Percentiles rank a stretch among this genome's conserved stretches.
phyloP scores from a whole-genome alignment of 2,888 invertebrate species.

The Parnassius apollo region DNA sequence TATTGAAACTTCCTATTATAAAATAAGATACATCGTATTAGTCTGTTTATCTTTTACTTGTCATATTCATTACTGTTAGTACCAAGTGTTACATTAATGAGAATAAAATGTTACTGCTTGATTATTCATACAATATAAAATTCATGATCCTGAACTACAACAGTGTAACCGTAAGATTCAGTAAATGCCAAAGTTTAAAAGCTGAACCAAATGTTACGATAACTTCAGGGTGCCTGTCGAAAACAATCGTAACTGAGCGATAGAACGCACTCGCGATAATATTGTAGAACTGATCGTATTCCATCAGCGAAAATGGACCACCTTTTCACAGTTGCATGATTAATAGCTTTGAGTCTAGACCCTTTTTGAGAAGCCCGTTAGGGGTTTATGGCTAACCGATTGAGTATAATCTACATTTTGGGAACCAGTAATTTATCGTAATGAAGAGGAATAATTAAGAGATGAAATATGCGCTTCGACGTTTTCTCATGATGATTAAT shows the following conservation, averaged over 20 bases:
- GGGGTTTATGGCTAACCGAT: slow-evolving; percentile 18
- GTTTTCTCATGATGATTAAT: slow-evolving; percentile 8
- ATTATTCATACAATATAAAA: too few relatives aligned
- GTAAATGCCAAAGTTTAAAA: not conserved
- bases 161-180: too few relatives aligned
- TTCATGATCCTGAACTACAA: too few relatives aligned
- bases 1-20: too few relatives aligned
- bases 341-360: slow-evolving; percentile 18
- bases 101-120: too few relatives aligned
- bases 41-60: too few relatives aligned
- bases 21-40: too few relatives aligned
- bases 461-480: slow-evolving; percentile 1
- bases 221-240: not conserved
- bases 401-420: slow-evolving; percentile 2
- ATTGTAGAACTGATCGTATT: slow-evolving; percentile 14
- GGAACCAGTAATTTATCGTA: not conserved
- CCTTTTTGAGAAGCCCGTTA: slow-evolving; percentile 11
- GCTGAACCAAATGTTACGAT: slow-evolving; percentile 1
- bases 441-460: slow-evolving; percentile 6
- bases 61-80: too few relatives aligned
- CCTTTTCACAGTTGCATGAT: slow-evolving; percentile 22
- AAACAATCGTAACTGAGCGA: slow-evolving; percentile 1
- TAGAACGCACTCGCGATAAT: slow-evolving; percentile 16
- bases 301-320: slow-evolving; percentile 16
- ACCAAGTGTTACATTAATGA: too few relatives aligned